Evolutionary conservation across 1,140 invertebrate genomes (phyloP), one percentile per base, ranked within the genome.

Genomic region (Pomacea maculata): DNA sequence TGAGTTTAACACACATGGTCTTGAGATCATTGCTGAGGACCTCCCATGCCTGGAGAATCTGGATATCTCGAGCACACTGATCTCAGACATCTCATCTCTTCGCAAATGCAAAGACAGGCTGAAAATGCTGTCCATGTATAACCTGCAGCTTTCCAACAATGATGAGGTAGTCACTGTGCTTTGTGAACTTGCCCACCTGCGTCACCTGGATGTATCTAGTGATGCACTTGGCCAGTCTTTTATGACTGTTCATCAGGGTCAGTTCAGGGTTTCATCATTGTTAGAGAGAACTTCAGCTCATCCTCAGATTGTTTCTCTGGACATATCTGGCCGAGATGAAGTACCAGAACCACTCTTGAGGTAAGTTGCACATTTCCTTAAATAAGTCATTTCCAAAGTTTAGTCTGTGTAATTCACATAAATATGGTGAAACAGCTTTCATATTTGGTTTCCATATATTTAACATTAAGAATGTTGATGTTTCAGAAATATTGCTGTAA

Each of bases 1-100:
- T 64, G 94, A 95, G 88, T 94, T 96, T 83, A 95, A 95, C 88
- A 93, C 93, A 80, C 93, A 94, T 85, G 94, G 93, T 14, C 91
- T 96, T 78, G 93, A 94, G 85, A 94, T 95, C 82, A 92, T 95
- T 79, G 93, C 94, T 79, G 93, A 95, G 86, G 94, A 95, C 92
- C 92, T 96, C 76, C 94, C 93, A 45, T 89, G 92, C 80, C 90
- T 96, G 73, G 94, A 95, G 88, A 93, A 90, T 86, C 87, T 96
- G 63, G 94, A 96, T 87, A 95, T 96, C 83, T 95, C 95, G 61
- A 92, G 93, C 79, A 95, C 95, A 54, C 89, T 92, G 82, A 93
- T 96, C 29, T 93, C 93, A 83, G 94, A 95, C 90, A 93, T 96
- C 83, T 93, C 92, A 68, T 93, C 94, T 5, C 88, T 95, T 25